Conservation (phyloP, 1,140 invertebrate genomes). For the Pogonognathellus flavescens region DNA sequence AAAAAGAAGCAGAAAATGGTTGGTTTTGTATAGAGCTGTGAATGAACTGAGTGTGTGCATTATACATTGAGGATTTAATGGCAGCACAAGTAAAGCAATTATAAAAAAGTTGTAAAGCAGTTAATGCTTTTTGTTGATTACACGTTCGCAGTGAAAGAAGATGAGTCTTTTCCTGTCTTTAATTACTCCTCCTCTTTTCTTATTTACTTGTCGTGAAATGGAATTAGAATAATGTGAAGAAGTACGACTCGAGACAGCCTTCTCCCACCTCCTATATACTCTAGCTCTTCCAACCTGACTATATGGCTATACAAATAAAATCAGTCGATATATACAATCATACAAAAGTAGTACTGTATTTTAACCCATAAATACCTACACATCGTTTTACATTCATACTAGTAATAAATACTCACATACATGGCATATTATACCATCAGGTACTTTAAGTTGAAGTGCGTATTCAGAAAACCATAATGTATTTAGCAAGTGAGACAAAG, state of each 20-base stretch:
- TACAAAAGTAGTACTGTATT: too few species aligned
- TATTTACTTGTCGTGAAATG: constrained; percentile 30
- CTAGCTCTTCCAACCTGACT: too few species aligned
- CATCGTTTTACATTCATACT: too few species aligned
- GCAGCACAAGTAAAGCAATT: background rate
- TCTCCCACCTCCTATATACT: too few species aligned
- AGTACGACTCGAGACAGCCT: background rate
- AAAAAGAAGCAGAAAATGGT: constrained; percentile 1
- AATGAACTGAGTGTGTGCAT: background rate
- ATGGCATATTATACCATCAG: too few species aligned
- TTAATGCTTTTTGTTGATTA: constrained; percentile 7
- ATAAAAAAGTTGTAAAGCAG: constrained; percentile 27
- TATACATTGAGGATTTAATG: background rate
- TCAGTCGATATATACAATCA: too few species aligned
- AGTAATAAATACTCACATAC: too few species aligned
- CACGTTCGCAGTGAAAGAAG: constrained; percentile 9
- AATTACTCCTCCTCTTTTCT: background rate
- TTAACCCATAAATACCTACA: too few species aligned
- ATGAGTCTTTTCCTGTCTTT: constrained; percentile 32
- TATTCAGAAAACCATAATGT: background rate
- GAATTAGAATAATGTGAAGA: constrained; percentile 13
- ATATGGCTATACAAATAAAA: too few species aligned
- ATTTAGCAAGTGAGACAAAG: background rate
- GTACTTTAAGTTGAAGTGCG: too few species aligned
- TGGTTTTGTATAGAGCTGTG: background rate